Base-by-base conservation (phyloP, 64 coral and sea anemone genomes). In the Astreopora myriophthalma region DNA sequence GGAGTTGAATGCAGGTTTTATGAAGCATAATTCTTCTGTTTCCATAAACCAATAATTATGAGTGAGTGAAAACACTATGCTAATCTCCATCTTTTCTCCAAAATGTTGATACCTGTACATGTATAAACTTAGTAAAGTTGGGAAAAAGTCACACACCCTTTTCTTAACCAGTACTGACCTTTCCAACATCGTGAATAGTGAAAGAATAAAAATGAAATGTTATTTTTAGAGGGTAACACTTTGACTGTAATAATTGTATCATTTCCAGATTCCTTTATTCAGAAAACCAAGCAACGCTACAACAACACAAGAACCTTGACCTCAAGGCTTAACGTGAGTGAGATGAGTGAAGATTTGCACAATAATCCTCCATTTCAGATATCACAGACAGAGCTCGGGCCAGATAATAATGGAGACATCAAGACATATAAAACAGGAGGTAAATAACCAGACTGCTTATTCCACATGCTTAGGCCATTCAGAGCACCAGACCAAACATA, bases 361-460 rank as follows among this genome's bases (percentile, higher is more conserved):
- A 94, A 90, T 11, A 86, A 79, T n/a, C 96, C 96, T 89, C 96
- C 96, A 12, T 94, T 95, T 39, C 73, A 98, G 38, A 98, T 98
- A 14, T 76, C 49, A 82, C 80, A 74, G 76, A 37, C 85, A 33
- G 96, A 98, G 86, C 81, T 98, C 22, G 88, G 88, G 68, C 79
- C 71, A 66, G 87, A 89, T 20, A 74, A 76, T 89, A 73, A 63
- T 82, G 86, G 73, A 14, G 77, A 90, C 35, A 35, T 81, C 29
- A 96, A 96, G 34, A 96, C 95, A 9, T 96, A 93, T 69, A 96
- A 96, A 49, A 96, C 95, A 64, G 95, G 95, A 80, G 95, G 95
- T 96, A 72, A 25, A 25, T 33, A 13, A 19, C 40, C 40, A 2
- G 6, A 44, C 40, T 44, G 6, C 40, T 44, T 6, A 44, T 10